Base-by-base conservation (phyloP, 2,113 vertebrate genomes). In the Megaptera novaeangliae region DNA sequence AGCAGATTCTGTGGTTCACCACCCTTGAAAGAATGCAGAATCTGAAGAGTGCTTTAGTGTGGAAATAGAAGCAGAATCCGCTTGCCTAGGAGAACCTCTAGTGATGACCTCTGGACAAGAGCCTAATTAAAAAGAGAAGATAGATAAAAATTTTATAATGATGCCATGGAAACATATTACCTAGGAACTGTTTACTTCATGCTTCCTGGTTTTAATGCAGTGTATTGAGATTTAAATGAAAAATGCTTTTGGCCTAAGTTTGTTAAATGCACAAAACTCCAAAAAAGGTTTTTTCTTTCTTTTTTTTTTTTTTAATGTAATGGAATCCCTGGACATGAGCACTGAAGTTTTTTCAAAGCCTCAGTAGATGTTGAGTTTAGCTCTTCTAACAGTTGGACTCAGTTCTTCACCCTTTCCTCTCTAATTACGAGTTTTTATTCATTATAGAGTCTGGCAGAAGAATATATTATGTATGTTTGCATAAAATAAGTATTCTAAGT, bases 31-130 rank as follows among this genome's bases (percentile, higher is more conserved):
- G 97, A 99, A 99, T 98, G 97, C 99, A 2, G 99, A 99, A 69
- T 95, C 99, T 89, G 99, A 99, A 94, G 99, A 99, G 31, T 99
- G 99, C 99, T 98, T 99, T 99, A 93, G 99, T 97, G 95, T 99
- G 77, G 99, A 99, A 96, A 99, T 98, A 0, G 99, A 99, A 99
- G 99, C 34, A 88, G 41, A 63, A 63, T 80, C 31, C 36, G 12
- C 18, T 80, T 80, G 31, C 63, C 52, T 41, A 55, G 59, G 57
- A 63, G 57, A 75, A 52, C n/a, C 5, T 87, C 39, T 31, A 46
- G 8, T 44, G 92, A 49, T 61, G 25, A 31, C 71, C 52, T 61
- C 49, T 80, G 59, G 59, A 61, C 78, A 88, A 64, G 20, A n/a
- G 41, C 20, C 41, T 75, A 25, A 57, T 36, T 44, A 27, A 69